Evolutionary conservation across 2,888 invertebrate species (phyloP).

Genomic region (Phania funesta): DNA sequence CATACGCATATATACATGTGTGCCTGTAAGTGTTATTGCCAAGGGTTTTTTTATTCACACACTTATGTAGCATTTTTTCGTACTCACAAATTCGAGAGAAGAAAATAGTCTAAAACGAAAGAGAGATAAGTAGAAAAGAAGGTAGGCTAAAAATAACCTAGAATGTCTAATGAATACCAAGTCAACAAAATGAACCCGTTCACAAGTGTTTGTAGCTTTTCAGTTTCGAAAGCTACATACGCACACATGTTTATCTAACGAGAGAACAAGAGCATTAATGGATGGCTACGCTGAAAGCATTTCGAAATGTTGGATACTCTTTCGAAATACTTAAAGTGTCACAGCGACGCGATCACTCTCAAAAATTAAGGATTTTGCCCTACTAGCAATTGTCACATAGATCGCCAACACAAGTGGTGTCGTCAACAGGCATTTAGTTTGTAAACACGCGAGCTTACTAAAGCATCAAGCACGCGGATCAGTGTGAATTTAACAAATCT

Average conservation of each 20-base stretch:
- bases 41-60: background rate
- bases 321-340: constrained; percentile 40
- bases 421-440: constrained; percentile 40
- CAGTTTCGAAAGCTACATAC: constrained; percentile 56
- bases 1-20: background rate
- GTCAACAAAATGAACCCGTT: constrained; percentile 70
- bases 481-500: constrained; percentile 1
- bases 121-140: constrained; percentile 29
- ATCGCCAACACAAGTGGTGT: background rate
- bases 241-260: background rate
- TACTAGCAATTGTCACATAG: constrained; percentile 52
- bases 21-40: background rate
- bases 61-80: background rate
- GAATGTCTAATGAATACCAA: constrained; percentile 37
- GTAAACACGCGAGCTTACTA: constrained; percentile 46
- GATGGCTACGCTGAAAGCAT: background rate
- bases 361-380: constrained; percentile 30
- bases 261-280: background rate
- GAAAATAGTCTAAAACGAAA: background rate
- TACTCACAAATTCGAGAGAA: background rate
- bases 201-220: constrained; percentile 74
- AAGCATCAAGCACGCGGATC: constrained; percentile 20
- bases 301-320: constrained; percentile 29
- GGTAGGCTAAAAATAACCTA: constrained; percentile 72
- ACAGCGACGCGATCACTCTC: constrained; percentile 14